A percentile compares a stretch with the other conserved stretches of the same genome.
phyloP scores from a whole-genome alignment of 2,113 vertebrate genomes.

The Theropithecus gelada region DNA sequence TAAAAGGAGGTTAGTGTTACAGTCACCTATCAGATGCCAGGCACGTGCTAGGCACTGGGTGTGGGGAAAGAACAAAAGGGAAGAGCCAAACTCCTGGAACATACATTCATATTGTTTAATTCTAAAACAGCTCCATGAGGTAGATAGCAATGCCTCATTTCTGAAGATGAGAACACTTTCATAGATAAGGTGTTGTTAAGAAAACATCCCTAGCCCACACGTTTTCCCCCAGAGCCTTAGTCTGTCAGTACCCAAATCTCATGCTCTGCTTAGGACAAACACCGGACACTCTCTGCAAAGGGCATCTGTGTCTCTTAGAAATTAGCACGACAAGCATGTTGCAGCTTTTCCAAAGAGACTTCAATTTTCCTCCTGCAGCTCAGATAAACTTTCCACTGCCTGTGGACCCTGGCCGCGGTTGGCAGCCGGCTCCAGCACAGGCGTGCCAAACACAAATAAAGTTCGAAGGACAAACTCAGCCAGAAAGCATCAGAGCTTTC shows the following conservation, averaged over 20 bases:
- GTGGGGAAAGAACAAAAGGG: neutral
- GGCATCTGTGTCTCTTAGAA: constrained; percentile 56
- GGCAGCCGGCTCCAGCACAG: constrained; percentile 48
- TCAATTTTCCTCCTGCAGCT: constrained; percentile 61
- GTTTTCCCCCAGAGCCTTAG: neutral
- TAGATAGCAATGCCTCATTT: neutral
- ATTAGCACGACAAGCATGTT: constrained; percentile 42
- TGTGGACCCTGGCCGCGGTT: constrained; percentile 67
- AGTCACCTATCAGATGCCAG: neutral
- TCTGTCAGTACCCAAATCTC: neutral
- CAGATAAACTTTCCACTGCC: constrained; percentile 72
- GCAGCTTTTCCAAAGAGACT: constrained; percentile 50
- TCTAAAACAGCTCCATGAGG: neutral
- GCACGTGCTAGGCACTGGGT: rapidly evolving
- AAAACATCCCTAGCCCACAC: neutral
- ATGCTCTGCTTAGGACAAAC: neutral
- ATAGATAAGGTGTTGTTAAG: neutral
- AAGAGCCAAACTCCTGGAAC: neutral
- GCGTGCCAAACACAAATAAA: constrained; percentile 82
- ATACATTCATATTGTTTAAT: neutral
- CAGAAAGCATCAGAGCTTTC: constrained; percentile 78
- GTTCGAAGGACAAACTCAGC: constrained; percentile 77
- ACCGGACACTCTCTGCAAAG: neutral
- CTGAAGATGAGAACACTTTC: neutral
- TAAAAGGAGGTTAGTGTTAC: neutral